These are phyloP conservation scores for Marisa cornuarietis DNA, from an alignment of 1,140 invertebrate species.

Conservation along the genomic window DNA sequence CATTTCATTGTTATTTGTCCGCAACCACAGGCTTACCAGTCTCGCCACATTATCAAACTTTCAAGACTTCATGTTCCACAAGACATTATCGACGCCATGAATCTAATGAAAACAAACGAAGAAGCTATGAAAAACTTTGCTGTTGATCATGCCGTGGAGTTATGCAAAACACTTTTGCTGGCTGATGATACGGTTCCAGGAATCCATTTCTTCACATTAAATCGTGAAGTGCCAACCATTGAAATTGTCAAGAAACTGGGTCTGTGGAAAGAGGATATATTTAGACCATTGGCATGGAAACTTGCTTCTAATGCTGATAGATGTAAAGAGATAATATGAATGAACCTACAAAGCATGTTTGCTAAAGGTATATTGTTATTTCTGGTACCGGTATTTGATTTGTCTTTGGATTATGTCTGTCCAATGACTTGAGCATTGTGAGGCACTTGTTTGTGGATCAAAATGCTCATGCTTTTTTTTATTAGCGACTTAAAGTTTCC, in stretches of 20 bases:
- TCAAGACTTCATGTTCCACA: conserved; percentile 73
- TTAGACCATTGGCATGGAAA: conserved; percentile 71
- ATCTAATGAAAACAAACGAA: conserved; percentile 73
- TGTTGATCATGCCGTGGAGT: conserved; percentile 68
- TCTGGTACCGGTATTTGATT: too few relatives aligned
- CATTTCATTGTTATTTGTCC: not conserved
- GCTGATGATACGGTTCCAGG: conserved; percentile 66
- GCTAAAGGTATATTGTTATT: not conserved
- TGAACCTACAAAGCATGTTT: not conserved
- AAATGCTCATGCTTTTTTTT: too few relatives aligned
- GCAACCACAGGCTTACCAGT: conserved; percentile 68
- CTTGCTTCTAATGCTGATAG: conserved; percentile 69
- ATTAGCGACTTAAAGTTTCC: too few relatives aligned
- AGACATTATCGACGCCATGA: conserved; percentile 69
- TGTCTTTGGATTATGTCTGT: too few relatives aligned
- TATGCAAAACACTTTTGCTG: conserved; percentile 71
- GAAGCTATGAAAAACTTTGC: conserved; percentile 73
- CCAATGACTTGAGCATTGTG: too few relatives aligned
- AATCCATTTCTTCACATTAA: conserved; percentile 77
- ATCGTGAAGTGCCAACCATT: conserved; percentile 72
- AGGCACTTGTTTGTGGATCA: too few relatives aligned
- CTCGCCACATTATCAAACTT: conserved; percentile 71
- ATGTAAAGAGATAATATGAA: conserved; percentile 64
- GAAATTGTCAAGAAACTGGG: conserved; percentile 71
- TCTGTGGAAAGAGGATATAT: conserved; percentile 68